Percentiles rank a stretch among this genome's conserved stretches.
Conservation (phyloP, 2,797 vertebrate species). For the Strix occidentalis region DNA sequence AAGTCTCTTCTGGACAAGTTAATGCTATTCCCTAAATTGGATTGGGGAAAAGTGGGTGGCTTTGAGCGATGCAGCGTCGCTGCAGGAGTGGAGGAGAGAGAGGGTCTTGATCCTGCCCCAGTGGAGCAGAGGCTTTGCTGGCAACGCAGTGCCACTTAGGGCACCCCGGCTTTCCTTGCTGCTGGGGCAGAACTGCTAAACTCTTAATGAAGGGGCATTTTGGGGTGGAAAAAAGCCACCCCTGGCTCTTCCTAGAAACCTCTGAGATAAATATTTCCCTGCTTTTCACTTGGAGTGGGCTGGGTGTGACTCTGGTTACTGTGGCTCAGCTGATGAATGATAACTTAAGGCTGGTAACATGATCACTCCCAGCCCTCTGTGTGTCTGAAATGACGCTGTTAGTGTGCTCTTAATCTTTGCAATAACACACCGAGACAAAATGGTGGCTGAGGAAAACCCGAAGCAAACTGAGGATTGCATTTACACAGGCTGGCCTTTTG, state of each 20-base stretch:
- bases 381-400: background rate
- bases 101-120: background rate
- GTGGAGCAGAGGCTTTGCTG: background rate
- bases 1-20: slow-evolving; percentile 18
- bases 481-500: background rate
- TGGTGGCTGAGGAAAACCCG: rapidly evolving
- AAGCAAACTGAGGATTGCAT: rapidly evolving
- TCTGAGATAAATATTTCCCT: background rate
- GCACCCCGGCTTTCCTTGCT: background rate
- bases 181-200: background rate
- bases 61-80: background rate
- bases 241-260: background rate
- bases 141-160: background rate
- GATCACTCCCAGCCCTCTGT: background rate
- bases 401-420: background rate
- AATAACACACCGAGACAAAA: background rate
- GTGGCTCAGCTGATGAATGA: background rate
- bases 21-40: slow-evolving; percentile 33
- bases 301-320: background rate
- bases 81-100: background rate
- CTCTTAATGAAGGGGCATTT: background rate
- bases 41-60: background rate
- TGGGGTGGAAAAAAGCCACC: too few relatives aligned
- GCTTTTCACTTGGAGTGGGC: background rate
- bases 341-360: background rate